A percentile compares a stretch with the other conserved stretches of the same genome.
These are phyloP conservation scores for Rhinichthys klamathensis DNA, from an alignment of 2,113 vertebrate species.

Conservation along the genomic window DNA sequence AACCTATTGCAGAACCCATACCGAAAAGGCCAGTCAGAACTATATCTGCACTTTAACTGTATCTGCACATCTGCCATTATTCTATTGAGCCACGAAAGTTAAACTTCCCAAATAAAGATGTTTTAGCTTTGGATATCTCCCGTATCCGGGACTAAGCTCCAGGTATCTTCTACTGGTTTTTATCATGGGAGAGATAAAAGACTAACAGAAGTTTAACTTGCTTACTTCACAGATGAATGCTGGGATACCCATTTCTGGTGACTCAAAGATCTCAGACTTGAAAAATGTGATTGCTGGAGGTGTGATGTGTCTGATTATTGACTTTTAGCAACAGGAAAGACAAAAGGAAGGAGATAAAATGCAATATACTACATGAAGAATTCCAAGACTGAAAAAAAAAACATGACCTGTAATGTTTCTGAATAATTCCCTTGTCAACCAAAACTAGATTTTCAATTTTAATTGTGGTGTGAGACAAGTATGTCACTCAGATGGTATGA, in stretches of 20 bases:
- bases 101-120: not conserved
- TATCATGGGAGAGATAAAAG: not conserved
- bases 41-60: slow-evolving; percentile 36
- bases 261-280: slow-evolving; percentile 7
- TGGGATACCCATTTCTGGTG: not conserved
- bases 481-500: not conserved
- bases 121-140: not conserved
- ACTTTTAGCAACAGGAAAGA: not conserved
- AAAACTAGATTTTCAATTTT: not conserved
- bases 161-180: not conserved
- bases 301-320: not conserved
- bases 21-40: slow-evolving; percentile 1
- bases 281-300: slow-evolving; percentile 4
- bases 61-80: slow-evolving; percentile 26
- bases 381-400: not conserved
- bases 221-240: not conserved
- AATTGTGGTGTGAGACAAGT: not conserved
- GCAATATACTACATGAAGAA: slow-evolving; percentile 35
- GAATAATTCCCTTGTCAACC: not conserved
- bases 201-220: not conserved
- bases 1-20: not conserved
- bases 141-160: not conserved
- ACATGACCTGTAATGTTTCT: not conserved
- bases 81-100: slow-evolving; percentile 38
- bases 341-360: not conserved